phyloP scores from a whole-genome alignment of 2,113 vertebrate genomes.

The Suricata suricatta region DNA sequence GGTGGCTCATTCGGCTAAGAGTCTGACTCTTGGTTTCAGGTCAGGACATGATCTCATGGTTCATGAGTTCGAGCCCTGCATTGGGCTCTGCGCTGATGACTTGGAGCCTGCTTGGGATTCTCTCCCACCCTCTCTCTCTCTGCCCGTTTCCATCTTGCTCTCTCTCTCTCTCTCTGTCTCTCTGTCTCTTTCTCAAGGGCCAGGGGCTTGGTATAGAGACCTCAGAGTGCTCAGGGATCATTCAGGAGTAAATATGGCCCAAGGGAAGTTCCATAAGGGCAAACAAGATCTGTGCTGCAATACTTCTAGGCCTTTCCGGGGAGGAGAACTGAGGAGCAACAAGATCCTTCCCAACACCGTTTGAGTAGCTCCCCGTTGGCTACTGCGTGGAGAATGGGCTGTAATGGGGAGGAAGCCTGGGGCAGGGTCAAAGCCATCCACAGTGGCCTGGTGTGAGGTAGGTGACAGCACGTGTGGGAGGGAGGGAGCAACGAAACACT shows the following conservation, averaged over 20 bases:
- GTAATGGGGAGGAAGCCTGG: fast-evolving
- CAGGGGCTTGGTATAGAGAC: background rate
- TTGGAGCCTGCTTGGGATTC: background rate
- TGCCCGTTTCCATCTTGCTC: too few species aligned
- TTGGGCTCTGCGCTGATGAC: too few species aligned
- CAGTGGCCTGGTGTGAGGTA: background rate
- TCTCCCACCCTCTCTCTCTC: too few species aligned
- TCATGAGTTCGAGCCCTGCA: too few species aligned
- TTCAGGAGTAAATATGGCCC: background rate
- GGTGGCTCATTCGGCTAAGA: too few species aligned
- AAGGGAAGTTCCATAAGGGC: background rate
- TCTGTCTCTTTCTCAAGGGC: background rate
- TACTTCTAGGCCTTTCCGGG: fast-evolving
- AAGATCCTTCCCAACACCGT: too few species aligned
- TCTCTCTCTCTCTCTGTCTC: too few species aligned
- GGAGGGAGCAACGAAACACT: background rate
- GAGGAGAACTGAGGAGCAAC: background rate
- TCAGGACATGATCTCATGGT: too few species aligned
- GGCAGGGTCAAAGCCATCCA: background rate
- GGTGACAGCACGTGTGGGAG: background rate
- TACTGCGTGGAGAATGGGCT: too few species aligned
- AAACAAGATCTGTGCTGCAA: too few species aligned
- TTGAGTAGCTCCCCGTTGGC: background rate
- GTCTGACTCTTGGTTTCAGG: too few species aligned
- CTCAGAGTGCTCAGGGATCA: background rate